Evolutionary conservation across 2,113 vertebrate genomes (phyloP), one percentile per base, ranked within the genome.

Genomic region (Myanophis thanlyinensis): DNA sequence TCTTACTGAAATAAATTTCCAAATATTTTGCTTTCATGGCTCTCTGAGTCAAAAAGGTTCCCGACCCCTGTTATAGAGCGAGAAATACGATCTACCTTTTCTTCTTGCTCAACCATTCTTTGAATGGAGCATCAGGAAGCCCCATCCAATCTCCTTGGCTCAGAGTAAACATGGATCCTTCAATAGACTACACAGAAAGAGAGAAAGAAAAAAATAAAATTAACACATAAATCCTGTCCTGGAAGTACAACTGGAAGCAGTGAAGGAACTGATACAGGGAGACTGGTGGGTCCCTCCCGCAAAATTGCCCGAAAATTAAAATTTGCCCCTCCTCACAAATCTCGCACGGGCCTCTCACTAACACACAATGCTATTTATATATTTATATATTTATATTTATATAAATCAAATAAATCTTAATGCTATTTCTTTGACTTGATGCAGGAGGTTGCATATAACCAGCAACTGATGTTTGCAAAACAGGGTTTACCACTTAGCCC

Each of bases 91-190:
- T n/a, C 96, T 40, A 98, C 98, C 98, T 98, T 93, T 96, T 96
- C 89, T 96, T 98, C 92, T 93, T 97, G 84, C 95, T 95, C 88
- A 98, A 95, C 98, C 98, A 98, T 92, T 98, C 98, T 90, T 97
- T 98, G 93, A 98, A 97, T 0, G 95, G 96, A 30, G 98, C 96
- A 89, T 98, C 98, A 1, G 98, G 98, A 0, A 98, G 98, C 35
- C 98, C 98, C 98, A 98, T 98, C 98, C 98, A 98, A 91, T 98
- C 97, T 3, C 98, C 98, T 51, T 92, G 98, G 94, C 98, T 98
- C 88, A 98, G 95, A 7, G 98, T 98, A 93, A 98, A 91, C 98
- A 98, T 98, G 40, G 98, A 98, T 35, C 98, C 98, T 52, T 98
- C 98, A 0, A 98, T 98, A 85, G 97, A 97, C 98, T 98, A 90